phyloP scores from a whole-genome alignment of 1,140 invertebrate species.

The Gonioctena quinquepunctata region DNA sequence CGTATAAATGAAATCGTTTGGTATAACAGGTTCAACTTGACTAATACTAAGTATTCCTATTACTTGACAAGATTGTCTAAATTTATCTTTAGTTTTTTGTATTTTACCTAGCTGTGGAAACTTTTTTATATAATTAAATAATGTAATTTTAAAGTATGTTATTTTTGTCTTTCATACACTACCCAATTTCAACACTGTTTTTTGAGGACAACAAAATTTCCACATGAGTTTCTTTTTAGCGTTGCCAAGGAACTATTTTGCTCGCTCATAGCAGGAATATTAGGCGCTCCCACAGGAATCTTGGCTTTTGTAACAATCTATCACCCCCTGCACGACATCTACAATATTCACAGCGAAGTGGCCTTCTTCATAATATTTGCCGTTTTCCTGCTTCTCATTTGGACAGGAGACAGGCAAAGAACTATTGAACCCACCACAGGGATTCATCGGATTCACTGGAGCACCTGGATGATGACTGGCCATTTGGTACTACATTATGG shows the following conservation, averaged over 20 bases:
- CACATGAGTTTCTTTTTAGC: too few species aligned
- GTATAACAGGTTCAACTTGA: too few species aligned
- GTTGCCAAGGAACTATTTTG: constrained; percentile 29
- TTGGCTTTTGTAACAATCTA: constrained; percentile 73
- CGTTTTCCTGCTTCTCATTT: constrained; percentile 63
- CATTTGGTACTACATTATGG: constrained; percentile 60
- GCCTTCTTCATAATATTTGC: constrained; percentile 68
- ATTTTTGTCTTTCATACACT: too few species aligned
- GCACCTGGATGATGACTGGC: constrained; percentile 57
- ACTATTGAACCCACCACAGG: not conserved
- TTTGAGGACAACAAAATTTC: too few species aligned
- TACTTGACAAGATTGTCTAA: too few species aligned
- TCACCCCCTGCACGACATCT: constrained; percentile 73
- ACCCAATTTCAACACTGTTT: too few species aligned
- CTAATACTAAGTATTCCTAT: too few species aligned
- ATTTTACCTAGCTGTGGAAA: too few species aligned
- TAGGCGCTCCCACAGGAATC: constrained; percentile 73
- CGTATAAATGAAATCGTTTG: too few species aligned
- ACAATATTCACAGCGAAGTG: constrained; percentile 71
- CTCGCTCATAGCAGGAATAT: constrained; percentile 64
- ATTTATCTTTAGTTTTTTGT: too few species aligned
- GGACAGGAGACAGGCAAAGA: constrained; percentile 59
- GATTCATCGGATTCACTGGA: constrained; percentile 49
- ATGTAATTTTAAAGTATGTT: too few species aligned
- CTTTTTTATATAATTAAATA: too few species aligned